Percentiles rank a stretch among this genome's conserved stretches.
Conservation (phyloP, 2,888 invertebrate genomes). For the Acronicta psi region DNA sequence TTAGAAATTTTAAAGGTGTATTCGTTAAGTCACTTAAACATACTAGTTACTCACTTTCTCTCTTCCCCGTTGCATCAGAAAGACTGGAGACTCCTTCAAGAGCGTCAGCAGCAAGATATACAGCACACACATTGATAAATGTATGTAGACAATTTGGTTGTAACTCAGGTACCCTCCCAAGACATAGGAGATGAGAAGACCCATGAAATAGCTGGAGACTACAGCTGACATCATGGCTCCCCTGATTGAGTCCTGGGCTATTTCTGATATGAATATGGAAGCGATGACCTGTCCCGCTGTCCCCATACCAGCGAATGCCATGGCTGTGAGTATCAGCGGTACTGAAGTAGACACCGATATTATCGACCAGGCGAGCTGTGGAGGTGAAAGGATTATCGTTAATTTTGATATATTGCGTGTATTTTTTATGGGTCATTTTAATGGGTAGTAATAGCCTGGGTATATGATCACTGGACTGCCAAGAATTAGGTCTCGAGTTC, state of each 20-base stretch:
- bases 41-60: slow-evolving; percentile 72
- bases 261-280: slow-evolving; percentile 76
- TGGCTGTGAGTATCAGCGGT: slow-evolving; percentile 62
- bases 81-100: slow-evolving; percentile 78
- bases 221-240: slow-evolving; percentile 70
- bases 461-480: no score
- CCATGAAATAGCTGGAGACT: slow-evolving; percentile 70
- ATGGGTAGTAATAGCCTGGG: no score
- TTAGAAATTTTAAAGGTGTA: no score
- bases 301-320: slow-evolving; percentile 69
- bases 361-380: slow-evolving; percentile 72
- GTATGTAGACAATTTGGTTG: slow-evolving; percentile 67
- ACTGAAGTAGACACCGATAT: slow-evolving; percentile 66
- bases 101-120: slow-evolving; percentile 68
- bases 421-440: no score
- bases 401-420: neutral
- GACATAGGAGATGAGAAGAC: slow-evolving; percentile 72
- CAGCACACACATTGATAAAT: slow-evolving; percentile 68
- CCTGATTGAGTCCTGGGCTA: slow-evolving; percentile 74
- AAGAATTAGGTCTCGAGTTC: no score
- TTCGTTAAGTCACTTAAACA: no score
- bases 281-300: slow-evolving; percentile 75
- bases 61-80: slow-evolving; percentile 68
- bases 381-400: neutral
- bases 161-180: slow-evolving; percentile 74